Evolutionary conservation across 2,797 vertebrate species (phyloP), one percentile per base, ranked within the genome.

Genomic region (Xerus rutilus): DNA sequence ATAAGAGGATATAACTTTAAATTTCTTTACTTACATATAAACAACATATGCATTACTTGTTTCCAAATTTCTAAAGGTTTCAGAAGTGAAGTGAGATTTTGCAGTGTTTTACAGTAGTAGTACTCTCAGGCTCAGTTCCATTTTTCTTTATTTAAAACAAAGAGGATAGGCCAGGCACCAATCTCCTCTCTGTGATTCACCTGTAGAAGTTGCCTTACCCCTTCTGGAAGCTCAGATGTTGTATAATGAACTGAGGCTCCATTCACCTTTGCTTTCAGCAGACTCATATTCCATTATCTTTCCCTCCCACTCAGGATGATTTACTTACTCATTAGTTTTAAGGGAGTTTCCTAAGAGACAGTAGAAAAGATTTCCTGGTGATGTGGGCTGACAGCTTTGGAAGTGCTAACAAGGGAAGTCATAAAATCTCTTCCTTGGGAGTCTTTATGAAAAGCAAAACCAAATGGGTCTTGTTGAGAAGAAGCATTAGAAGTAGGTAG

Each of bases 281-380:
- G 39, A 35, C 65, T 96, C 28, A 0, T 72, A 88, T 91, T 86
- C 64, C 25, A 76, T 93, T 95, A 77, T 93, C 67, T 95, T 92
- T 94, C 39, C 94, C 73, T 97, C 96, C 95, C 21, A 96, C 91
- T 85, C 81, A 74, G 88, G 18, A 95, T 89, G 83, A 86, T 70
- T 96, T 88, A 92, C 91, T 96, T 91, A 87, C 95, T 95, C 72
- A 83, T 96, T 96, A 96, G 95, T 97, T 97, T 96, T 85, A 77
- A 95, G 73, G 77, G 89, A 28, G 81, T 96, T 96, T 97, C 96
- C 96, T 93, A 96, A 91, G 95, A 96, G 95, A 97, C 85, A 59
- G 28, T 8, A 62, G 65, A 35, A 96, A 92, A 87, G 86, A 97
- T 94, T 96, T 95, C 81, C 91, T 96, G 76, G 67, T 89, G 83